Percentiles rank a stretch among this genome's conserved stretches.
These are phyloP conservation scores for Alviniconcha marisindica DNA, from an alignment of 1,140 invertebrate species.

Conservation along the genomic window DNA sequence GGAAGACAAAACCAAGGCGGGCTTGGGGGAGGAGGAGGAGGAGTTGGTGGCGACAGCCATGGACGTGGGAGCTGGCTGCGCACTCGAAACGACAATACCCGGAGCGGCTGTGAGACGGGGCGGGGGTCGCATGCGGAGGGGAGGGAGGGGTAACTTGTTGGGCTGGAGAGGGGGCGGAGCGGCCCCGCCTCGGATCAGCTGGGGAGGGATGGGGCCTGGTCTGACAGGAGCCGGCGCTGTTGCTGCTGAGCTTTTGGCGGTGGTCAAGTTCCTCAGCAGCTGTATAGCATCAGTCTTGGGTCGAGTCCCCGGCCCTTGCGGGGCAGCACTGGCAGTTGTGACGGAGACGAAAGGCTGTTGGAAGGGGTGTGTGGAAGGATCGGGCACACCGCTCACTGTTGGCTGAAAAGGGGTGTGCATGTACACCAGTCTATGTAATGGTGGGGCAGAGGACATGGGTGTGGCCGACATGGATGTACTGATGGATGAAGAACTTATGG, in stretches of 20 bases:
- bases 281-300: constrained; percentile 2
- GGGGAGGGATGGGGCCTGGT: not conserved
- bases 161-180: not conserved
- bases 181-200: not conserved
- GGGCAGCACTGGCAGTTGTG: not conserved
- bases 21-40: not conserved
- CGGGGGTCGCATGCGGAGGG: not conserved
- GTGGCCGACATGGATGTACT: not conserved
- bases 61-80: not conserved
- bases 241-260: not conserved
- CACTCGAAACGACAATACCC: not conserved
- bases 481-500: not conserved
- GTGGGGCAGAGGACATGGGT: not conserved
- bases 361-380: not conserved
- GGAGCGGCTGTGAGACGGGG: constrained; percentile 40
- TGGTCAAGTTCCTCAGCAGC: not conserved
- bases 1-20: not conserved
- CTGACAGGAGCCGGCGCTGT: not conserved
- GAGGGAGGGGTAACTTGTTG: not conserved
- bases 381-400: not conserved
- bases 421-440: not conserved
- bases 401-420: not conserved
- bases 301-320: too few species aligned
- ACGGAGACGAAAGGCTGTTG: not conserved
- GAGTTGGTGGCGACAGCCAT: not conserved